A percentile compares a stretch with the other conserved stretches of the same genome.
Evolutionary conservation across 37 sponge, comb jelly and placozoan species (phyloP).

Genomic region (Aphrocallistes beatrix): DNA sequence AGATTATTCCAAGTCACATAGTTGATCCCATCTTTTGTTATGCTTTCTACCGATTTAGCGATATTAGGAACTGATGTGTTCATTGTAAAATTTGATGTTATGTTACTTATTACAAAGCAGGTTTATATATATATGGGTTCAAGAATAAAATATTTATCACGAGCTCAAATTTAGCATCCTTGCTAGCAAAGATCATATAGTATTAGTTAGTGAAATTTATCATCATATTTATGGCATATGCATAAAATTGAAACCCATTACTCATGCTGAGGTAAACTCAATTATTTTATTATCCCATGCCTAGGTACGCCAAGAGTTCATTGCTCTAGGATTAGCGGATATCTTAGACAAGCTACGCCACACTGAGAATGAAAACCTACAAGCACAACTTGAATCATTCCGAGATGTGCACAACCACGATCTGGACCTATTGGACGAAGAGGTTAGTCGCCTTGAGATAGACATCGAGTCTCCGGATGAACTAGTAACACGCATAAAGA

Average conservation of each 20-base stretch:
- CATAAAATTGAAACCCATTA: no score
- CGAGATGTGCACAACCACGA: background rate
- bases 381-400: conserved; percentile 15
- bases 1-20: background rate
- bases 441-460: background rate
- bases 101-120: no score
- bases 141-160: no score
- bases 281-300: no score
- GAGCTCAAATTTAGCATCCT: no score
- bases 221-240: no score
- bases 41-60: background rate
- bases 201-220: no score
- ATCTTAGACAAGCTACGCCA: conserved; percentile 8
- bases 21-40: background rate
- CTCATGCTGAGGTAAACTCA: no score
- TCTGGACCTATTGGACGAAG: background rate
- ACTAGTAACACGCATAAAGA: background rate
- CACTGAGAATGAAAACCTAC: background rate
- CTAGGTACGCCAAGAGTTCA: conserved; percentile 16
- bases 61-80: background rate
- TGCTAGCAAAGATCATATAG: no score
- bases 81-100: background rate
- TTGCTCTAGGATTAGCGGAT: background rate
- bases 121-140: no score
- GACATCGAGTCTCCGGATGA: background rate